Percentiles rank a stretch among this genome's conserved stretches.
Conservation (phyloP, 2,113 vertebrate species). For the Semnopithecus entellus region DNA sequence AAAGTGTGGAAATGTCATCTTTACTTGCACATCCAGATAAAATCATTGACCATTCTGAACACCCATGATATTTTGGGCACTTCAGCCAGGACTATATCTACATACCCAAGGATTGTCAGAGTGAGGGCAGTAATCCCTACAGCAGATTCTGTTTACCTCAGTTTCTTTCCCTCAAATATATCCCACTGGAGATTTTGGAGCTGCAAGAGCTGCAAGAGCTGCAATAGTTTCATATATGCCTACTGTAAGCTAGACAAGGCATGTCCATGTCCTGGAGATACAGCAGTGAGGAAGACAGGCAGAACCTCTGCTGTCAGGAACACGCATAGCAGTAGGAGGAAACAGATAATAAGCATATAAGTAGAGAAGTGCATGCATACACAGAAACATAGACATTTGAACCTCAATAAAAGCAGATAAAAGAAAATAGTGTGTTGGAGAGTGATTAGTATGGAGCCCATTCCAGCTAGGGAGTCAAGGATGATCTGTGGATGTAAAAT, state of each 20-base stretch:
- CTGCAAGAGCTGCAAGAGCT: not conserved
- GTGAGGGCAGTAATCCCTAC: no score
- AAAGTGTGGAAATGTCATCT: not conserved
- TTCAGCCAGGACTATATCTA: not conserved
- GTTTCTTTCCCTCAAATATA: not conserved
- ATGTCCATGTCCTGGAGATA: not conserved
- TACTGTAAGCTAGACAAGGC: not conserved
- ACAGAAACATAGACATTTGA: not conserved
- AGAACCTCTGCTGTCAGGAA: not conserved
- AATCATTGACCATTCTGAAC: not conserved
- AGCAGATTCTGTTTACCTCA: not conserved
- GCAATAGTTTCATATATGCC: not conserved
- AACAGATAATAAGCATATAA: not conserved
- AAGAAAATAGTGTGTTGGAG: not conserved
- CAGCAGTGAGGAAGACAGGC: not conserved
- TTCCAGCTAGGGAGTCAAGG: not conserved
- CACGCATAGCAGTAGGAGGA: not conserved
- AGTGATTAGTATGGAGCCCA: not conserved
- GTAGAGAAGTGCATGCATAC: not conserved
- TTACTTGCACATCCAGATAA: not conserved
- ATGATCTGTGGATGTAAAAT: not conserved
- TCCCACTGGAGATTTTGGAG: not conserved
- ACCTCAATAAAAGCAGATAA: not conserved
- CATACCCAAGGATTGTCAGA: not conserved
- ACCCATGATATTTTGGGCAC: not conserved